Base-by-base conservation (phyloP, 2,113 vertebrate species). In the Psephotus haematonotus region DNA sequence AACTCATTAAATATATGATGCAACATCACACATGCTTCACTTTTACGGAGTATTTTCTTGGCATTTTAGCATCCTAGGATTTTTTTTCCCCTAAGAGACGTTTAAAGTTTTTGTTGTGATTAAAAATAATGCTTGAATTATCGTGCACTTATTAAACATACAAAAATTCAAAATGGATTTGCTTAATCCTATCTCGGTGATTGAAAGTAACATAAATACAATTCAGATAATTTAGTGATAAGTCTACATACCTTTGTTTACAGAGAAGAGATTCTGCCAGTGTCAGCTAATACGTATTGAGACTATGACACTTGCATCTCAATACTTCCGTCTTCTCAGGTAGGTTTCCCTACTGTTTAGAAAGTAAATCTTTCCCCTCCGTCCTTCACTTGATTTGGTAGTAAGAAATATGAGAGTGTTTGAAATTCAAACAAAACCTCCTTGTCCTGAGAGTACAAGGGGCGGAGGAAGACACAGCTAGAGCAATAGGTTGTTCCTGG, bases 351-450 rank as follows among this genome's bases (percentile, higher is more conserved):
- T 68, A 60, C 39, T 76, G 29, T 81, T 92, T 87, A 55, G 71
- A 92, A 84, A 75, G 65, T 23, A 92, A 93, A 96, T 53, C 80
- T 81, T 94, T 82, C 72, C 72, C 77, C 35, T 70, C 67, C 78
- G 95, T 86, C 92, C 88, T 95, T 96, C 85, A 74, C 64, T 92
- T 86, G 91, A 91, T 76, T 95, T 68, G 44, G 72, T 78, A 92
- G 67, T 71, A 87, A 76, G 75, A 77, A 92, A 95, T 63, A 92
- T 49, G 83, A 93, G 89, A 91, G 35, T 60, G 33, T 78, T 81
- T 53, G 86, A 93, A 91, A 95, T 89, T 44, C 3, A 28, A 92
- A 97, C 94, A 96, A 91, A 95, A 93, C 81, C 86, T 95, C 89
- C 62, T 95, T 96, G 95, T 92, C 65, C n/a, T 50, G 39, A 52